Percentiles rank a stretch among this genome's conserved stretches.
Evolutionary conservation across 35 echinoderm and acorn worm genomes (phyloP).

Genomic region (Lytechinus variegatus): DNA sequence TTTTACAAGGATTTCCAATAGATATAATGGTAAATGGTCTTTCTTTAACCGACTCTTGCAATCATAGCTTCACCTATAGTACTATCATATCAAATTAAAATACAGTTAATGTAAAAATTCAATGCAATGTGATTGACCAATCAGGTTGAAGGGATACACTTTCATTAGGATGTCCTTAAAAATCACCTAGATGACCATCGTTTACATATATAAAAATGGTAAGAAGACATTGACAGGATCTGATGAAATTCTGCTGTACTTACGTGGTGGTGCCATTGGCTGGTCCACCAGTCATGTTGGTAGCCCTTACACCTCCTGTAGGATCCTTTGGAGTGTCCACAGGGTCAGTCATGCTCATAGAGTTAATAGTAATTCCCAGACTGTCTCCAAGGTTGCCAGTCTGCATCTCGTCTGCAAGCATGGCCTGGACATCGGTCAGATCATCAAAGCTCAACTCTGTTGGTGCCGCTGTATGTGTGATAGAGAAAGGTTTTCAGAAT

Average conservation of each 20-base stretch:
- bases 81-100: too few species aligned
- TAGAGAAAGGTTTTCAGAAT: background rate
- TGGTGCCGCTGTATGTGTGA: background rate
- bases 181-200: too few species aligned
- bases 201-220: too few species aligned
- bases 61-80: too few species aligned
- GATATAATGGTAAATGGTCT: too few species aligned
- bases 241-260: background rate
- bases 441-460: conserved; percentile 59
- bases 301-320: conserved; percentile 88
- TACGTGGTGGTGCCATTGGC: conserved; percentile 62
- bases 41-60: too few species aligned
- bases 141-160: too few species aligned
- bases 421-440: conserved; percentile 53
- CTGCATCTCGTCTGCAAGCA: conserved; percentile 77
- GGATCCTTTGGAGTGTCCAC: conserved; percentile 79
- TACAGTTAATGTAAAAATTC: too few species aligned
- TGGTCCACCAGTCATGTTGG: conserved; percentile 84
- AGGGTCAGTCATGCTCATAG: conserved; percentile 86
- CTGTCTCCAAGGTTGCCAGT: conserved; percentile 63
- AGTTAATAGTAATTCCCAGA: conserved; percentile 68
- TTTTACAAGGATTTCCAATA: background rate
- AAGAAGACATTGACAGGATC: too few species aligned
- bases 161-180: too few species aligned
- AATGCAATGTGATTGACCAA: too few species aligned